Evolutionary conservation across 37 sponge, comb jelly and placozoan genomes (phyloP), one percentile per base, ranked within the genome.

Genomic region (Aplysina aerophoba): DNA sequence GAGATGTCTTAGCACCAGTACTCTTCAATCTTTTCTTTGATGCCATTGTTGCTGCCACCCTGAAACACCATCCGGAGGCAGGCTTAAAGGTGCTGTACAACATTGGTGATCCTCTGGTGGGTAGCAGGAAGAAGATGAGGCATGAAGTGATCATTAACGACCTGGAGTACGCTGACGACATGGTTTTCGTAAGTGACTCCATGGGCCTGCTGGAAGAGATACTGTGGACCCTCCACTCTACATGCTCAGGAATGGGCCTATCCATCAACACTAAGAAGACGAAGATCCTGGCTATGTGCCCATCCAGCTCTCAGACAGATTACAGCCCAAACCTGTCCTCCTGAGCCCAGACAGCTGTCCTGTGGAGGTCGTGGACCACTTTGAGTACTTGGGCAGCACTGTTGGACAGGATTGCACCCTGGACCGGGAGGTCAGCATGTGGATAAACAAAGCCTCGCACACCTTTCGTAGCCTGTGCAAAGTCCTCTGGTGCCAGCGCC

Each of bases 1-100:
- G 81, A 11, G 28, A 31, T 36, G 81, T 80, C 12, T 24, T 80
- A 5, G 12, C 81, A 31, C 81, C 81, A 8, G n/a, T 4, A 24
- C 41, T 74, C 27, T 80, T 80, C 41, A 80, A 80, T 31, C 19
- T 80, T 24, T 80, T 27, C 35, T 55, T 80, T 31, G 58, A 80
- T 55, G 35, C 56, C 19, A 54, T 58, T 11, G 11, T 80, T 5
- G 11, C 34, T 35, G 58, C 12, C 31, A 37, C 60, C 27, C 28
- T 31, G 33, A 58, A 80, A 34, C 78, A 28, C 22, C 66, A 65
- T 65, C 66, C 66, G 12, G 22, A 65, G 11, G 66, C 27, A 30
- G 66, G 66, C 27, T 16, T 65, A 8, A 65, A 16, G 27, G 66
- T 65, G 14, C 22, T 65, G 22, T 65, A 65, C 66, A 65, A 65